These are phyloP conservation scores for Liodrosophila aerea DNA, from an alignment of 2,888 invertebrate genomes.

Conservation along the genomic window DNA sequence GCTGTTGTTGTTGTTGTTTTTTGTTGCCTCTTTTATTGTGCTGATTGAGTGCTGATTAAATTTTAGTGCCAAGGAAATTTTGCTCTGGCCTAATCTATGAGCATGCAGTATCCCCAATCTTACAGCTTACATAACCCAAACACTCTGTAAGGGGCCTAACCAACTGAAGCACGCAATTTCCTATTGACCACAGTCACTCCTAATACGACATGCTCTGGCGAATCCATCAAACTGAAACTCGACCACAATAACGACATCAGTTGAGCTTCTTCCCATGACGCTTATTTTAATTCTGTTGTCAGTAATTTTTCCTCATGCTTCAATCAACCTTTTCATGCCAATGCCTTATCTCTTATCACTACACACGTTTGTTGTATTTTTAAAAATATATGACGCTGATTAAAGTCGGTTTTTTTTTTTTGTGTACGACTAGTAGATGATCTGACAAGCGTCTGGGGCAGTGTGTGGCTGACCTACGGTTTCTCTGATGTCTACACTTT, in stretches of 20 bases:
- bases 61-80: constrained; percentile 51
- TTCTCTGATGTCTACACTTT: no score
- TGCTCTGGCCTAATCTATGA: constrained; percentile 28
- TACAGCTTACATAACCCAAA: constrained; percentile 30
- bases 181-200: constrained; percentile 12
- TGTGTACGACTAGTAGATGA: no score
- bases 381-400: neutral
- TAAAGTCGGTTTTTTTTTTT: neutral
- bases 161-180: constrained; percentile 1
- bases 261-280: constrained; percentile 9
- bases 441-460: constrained; percentile 13
- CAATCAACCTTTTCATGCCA: constrained; percentile 25
- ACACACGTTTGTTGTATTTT: constrained; percentile 2
- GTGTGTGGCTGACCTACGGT: constrained; percentile 23
- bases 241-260: neutral
- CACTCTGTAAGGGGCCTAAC: neutral
- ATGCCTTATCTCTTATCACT: constrained; percentile 45
- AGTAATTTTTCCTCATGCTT: constrained; percentile 31
- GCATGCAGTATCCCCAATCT: constrained; percentile 35
- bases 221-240: constrained; percentile 1
- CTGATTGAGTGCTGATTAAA: constrained; percentile 58
- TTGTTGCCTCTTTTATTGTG: constrained; percentile 29
- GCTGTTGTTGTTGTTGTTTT: constrained; percentile 13
- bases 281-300: constrained; percentile 2
- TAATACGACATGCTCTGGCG: constrained; percentile 2